Percentiles rank a stretch among this genome's conserved stretches.
Evolutionary conservation across 2,113 vertebrate species (phyloP).

Genomic region (Dissostichus mawsoni): DNA sequence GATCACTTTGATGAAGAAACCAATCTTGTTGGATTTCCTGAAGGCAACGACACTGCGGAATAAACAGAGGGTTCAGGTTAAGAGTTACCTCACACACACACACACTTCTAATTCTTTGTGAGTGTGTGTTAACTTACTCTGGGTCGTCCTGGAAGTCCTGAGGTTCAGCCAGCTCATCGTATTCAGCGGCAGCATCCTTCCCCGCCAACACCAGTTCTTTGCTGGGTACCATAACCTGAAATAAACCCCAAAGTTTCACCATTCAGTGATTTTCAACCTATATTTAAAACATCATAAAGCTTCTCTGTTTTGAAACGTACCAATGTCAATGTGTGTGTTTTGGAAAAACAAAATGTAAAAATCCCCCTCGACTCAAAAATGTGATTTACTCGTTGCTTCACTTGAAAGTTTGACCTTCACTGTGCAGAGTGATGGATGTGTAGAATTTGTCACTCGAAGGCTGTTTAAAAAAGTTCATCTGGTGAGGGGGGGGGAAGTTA

Average conservation of each 20-base stretch:
- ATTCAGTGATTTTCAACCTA: conserved; percentile 13
- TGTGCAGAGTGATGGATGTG: background rate
- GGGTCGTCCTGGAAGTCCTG: conserved; percentile 98
- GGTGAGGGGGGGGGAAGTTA: too few relatives aligned
- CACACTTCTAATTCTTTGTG: background rate
- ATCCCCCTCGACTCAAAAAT: background rate
- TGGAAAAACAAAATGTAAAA: background rate
- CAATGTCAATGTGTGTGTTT: background rate
- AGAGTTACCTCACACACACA: background rate
- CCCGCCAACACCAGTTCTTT: conserved; percentile 94
- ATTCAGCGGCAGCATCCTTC: conserved; percentile 97
- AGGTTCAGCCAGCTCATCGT: conserved; percentile 96
- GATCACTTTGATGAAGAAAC: conserved; percentile 98
- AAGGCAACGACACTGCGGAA: conserved; percentile 92
- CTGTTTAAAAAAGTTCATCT: background rate
- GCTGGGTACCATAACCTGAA: conserved; percentile 90
- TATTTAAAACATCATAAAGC: background rate
- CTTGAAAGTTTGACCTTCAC: conserved; percentile 13
- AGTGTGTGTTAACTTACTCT: conserved; percentile 86
- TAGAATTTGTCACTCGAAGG: background rate
- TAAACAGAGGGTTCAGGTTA: conserved; percentile 30
- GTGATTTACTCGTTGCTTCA: background rate
- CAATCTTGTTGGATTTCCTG: conserved; percentile 98
- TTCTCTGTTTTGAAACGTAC: background rate
- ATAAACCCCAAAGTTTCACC: conserved; percentile 8